phyloP scores from a whole-genome alignment of 2,113 vertebrate species.

The Picathartes gymnocephalus region DNA sequence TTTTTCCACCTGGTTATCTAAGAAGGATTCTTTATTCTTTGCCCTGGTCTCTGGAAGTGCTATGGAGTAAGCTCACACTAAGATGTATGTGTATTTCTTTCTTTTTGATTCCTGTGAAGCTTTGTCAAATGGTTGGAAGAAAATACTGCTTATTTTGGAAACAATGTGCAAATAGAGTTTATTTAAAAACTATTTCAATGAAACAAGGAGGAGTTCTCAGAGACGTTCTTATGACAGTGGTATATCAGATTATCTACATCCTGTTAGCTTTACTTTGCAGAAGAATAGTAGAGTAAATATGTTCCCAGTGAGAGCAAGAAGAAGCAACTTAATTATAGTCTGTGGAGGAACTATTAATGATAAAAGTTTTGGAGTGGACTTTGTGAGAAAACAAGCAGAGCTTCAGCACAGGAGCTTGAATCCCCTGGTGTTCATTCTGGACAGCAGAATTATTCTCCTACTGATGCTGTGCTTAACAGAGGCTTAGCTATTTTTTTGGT shows the following conservation, averaged over 20 bases:
- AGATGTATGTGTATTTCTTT: neutral
- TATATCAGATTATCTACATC: neutral
- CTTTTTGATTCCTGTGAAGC: neutral
- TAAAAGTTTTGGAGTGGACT: neutral
- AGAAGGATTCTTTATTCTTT: slow-evolving; percentile 52
- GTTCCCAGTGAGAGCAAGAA: neutral
- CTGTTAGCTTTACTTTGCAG: neutral
- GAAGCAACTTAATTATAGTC: neutral
- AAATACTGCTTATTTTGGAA: neutral
- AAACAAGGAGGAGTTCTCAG: neutral
- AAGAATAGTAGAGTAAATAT: neutral
- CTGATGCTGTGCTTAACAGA: slow-evolving; percentile 43
- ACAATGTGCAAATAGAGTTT: neutral
- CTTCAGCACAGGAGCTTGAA: neutral
- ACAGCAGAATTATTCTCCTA: slow-evolving; percentile 11
- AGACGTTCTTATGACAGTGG: rapidly evolving
- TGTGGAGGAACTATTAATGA: neutral
- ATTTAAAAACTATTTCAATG: neutral
- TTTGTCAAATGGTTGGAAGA: neutral
- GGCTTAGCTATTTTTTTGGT: slow-evolving; percentile 44
- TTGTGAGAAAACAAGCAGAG: neutral
- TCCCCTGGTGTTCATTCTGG: neutral
- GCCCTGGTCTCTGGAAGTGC: neutral
- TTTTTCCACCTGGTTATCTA: slow-evolving; percentile 18
- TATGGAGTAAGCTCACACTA: neutral